phyloP scores from a whole-genome alignment of 30 jellyfish, hydroid and myxozoan species.

The Catostylus mosaicus region DNA sequence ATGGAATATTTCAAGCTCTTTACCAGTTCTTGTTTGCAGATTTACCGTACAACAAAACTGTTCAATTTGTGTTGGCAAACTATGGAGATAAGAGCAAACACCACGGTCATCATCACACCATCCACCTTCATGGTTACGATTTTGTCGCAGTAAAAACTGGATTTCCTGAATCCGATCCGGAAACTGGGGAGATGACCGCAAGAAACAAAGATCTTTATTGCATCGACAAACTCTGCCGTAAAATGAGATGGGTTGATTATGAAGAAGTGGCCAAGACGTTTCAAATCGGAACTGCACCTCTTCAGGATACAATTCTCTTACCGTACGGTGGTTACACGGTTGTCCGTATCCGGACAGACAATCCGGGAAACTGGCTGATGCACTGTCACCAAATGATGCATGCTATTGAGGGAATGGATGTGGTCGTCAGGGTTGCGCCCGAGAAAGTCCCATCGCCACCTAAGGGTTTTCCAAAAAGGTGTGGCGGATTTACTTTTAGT shows the following conservation, averaged over 20 bases:
- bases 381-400: slow-evolving; percentile 93
- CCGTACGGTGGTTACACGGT: slow-evolving; percentile 97
- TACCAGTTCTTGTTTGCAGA: too few species aligned
- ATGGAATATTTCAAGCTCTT: too few species aligned
- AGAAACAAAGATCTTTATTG: slow-evolving; percentile 51
- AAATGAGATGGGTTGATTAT: slow-evolving; percentile 47
- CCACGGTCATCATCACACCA: slow-evolving; percentile 95
- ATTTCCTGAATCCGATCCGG: slow-evolving; percentile 66
- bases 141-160: slow-evolving; percentile 88
- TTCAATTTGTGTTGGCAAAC: slow-evolving; percentile 81
- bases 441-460: slow-evolving; percentile 79
- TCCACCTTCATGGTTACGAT: slow-evolving; percentile 95
- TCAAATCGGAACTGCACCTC: slow-evolving; percentile 76
- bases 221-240: slow-evolving; percentile 54
- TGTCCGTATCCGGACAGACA: slow-evolving; percentile 81
- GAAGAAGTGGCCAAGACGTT: slow-evolving; percentile 60
- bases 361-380: slow-evolving; percentile 94
- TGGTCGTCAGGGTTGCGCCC: slow-evolving; percentile 75
- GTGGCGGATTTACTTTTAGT: slow-evolving; percentile 50
- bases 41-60: slow-evolving; percentile 81
- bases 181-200: slow-evolving; percentile 63
- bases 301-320: slow-evolving; percentile 77
- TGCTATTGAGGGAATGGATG: slow-evolving; percentile 92
- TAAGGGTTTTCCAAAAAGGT: slow-evolving; percentile 57
- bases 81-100: slow-evolving; percentile 56